phyloP scores from a whole-genome alignment of 2,113 vertebrate genomes.

The Furnarius figulus region DNA sequence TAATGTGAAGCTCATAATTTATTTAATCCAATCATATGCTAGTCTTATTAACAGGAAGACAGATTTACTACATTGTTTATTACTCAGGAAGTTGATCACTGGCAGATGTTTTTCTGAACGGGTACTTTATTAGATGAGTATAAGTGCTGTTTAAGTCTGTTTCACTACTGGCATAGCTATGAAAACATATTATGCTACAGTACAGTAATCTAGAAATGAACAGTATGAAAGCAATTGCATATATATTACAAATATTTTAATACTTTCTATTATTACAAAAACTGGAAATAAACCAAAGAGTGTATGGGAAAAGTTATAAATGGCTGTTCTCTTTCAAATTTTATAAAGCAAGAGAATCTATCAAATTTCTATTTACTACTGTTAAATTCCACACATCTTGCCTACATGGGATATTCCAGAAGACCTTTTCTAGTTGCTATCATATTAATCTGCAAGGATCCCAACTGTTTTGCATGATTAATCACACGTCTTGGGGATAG shows the following conservation, averaged over 20 bases:
- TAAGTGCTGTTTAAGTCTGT: background rate
- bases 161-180: background rate
- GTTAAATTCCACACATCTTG: background rate
- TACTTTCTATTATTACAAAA: background rate
- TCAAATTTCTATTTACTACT: background rate
- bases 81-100: background rate
- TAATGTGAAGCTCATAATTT: background rate
- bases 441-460: background rate
- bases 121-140: background rate
- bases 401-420: background rate
- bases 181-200: background rate
- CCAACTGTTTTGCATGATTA: background rate
- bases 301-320: rapidly evolving
- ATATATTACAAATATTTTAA: background rate
- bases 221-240: background rate
- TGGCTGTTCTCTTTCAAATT: background rate
- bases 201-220: background rate
- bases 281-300: background rate
- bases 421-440: background rate
- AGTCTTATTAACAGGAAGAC: background rate
- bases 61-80: background rate
- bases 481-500: too few species aligned
- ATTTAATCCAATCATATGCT: background rate
- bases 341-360: background rate
- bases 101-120: background rate